phyloP scores from a whole-genome alignment of 2,113 vertebrate genomes.

The Rhea americana region DNA sequence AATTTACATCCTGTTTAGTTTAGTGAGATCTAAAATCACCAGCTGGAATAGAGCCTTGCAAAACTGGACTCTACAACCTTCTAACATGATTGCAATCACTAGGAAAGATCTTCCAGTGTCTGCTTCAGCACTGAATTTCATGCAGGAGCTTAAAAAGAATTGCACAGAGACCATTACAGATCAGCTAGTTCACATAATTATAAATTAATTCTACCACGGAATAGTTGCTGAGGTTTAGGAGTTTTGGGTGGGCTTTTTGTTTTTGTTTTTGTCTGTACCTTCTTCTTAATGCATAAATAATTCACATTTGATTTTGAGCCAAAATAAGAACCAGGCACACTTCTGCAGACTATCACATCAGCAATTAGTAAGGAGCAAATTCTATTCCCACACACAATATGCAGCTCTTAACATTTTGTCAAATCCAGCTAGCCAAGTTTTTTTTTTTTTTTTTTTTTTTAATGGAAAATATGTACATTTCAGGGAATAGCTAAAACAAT shows the following conservation, averaged over 20 bases:
- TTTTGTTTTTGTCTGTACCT: neutral
- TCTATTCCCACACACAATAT: neutral
- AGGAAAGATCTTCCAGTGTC: neutral
- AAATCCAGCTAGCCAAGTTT: neutral
- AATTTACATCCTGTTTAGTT: neutral
- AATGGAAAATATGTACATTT: neutral
- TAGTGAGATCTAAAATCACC: neutral
- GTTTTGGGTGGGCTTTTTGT: neutral
- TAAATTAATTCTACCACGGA: neutral
- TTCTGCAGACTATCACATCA: neutral
- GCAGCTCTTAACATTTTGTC: neutral
- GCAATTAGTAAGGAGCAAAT: neutral
- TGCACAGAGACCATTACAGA: too few relatives aligned
- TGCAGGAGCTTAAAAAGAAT: neutral
- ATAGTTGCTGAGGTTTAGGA: neutral
- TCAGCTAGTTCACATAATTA: neutral
- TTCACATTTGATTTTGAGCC: too few relatives aligned
- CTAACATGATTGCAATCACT: rapidly evolving
- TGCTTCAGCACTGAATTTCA: neutral
- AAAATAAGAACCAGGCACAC: neutral
- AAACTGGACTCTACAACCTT: neutral
- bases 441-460: neutral
- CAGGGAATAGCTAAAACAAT: neutral
- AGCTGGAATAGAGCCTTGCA: neutral
- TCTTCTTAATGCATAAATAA: neutral